Conservation (phyloP, 2,888 invertebrate genomes). For the Zhengitettix transpicula region DNA sequence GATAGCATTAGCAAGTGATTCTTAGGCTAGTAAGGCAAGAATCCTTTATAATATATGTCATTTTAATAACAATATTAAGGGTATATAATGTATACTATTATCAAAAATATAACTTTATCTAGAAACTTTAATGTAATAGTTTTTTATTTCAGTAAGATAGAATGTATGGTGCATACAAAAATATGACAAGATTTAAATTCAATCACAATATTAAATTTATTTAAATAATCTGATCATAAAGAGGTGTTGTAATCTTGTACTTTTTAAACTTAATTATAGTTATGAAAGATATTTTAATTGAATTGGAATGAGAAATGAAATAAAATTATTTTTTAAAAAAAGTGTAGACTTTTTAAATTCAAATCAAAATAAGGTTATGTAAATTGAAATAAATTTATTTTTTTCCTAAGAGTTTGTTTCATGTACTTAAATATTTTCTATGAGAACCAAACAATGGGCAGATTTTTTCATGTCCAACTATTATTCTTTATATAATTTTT, state of each 20-base stretch:
- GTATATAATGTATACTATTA: too few relatives aligned
- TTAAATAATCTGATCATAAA: background rate
- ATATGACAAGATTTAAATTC: too few relatives aligned
- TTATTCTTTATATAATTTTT: background rate
- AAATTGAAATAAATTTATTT: background rate
- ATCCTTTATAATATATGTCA: too few relatives aligned
- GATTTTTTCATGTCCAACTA: background rate
- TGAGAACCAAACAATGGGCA: slow-evolving; percentile 5
- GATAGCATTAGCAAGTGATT: too few relatives aligned
- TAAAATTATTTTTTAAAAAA: background rate
- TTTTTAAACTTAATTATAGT: background rate
- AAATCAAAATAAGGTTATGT: background rate
- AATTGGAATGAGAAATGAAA: background rate
- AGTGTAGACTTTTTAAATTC: background rate
- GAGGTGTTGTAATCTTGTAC: background rate
- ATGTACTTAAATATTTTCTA: background rate
- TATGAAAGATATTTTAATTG: background rate
- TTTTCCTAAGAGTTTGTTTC: background rate
- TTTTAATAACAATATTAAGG: too few relatives aligned
- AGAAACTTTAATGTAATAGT: too few relatives aligned
- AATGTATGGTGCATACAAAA: too few relatives aligned
- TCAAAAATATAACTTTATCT: too few relatives aligned
- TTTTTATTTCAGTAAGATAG: too few relatives aligned
- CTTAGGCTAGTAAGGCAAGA: too few relatives aligned
- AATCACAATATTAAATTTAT: too few relatives aligned